Percentiles rank a stretch among this genome's conserved stretches.
Evolutionary conservation across 2,888 invertebrate species (phyloP).

Genomic region (Lepidocyrtoides sp.): DNA sequence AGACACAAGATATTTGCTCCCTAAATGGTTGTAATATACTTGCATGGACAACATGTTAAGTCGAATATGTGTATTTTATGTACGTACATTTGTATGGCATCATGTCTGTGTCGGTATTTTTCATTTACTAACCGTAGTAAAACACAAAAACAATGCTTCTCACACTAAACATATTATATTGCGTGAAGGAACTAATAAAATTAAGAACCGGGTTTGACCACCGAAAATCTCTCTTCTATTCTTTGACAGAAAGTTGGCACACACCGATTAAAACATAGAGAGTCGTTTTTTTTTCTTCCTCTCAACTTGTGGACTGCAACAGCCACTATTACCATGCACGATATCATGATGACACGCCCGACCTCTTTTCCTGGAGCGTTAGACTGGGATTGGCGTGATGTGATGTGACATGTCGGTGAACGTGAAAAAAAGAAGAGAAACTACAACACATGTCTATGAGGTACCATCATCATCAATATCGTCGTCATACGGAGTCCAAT

Average conservation of each 20-base stretch:
- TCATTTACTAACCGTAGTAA: no score
- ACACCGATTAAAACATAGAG: not conserved
- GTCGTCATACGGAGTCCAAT: not conserved
- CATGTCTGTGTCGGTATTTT: no score
- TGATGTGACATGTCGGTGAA: conserved; percentile 30
- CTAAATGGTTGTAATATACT: no score
- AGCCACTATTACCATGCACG: conserved; percentile 33
- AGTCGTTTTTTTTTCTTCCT: not conserved
- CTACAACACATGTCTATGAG: not conserved
- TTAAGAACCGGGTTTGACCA: not conserved
- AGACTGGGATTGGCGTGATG: conserved; percentile 10
- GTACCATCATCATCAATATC: not conserved
- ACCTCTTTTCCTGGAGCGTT: conserved; percentile 47
- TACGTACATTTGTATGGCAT: no score
- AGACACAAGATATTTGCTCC: no score
- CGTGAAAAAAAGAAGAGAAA: not conserved
- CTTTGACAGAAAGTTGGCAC: conserved; percentile 45
- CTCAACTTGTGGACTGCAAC: conserved; percentile 32
- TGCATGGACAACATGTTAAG: no score
- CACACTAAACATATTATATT: no score
- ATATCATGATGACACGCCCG: conserved; percentile 64
- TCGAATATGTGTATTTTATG: no score
- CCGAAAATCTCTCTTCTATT: not conserved
- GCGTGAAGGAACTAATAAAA: conserved; percentile 16
- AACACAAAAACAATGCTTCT: no score